Evolutionary conservation across 2,113 vertebrate species (phyloP), one percentile per base, ranked within the genome.

Genomic region (Beaufortia kweichowensis): DNA sequence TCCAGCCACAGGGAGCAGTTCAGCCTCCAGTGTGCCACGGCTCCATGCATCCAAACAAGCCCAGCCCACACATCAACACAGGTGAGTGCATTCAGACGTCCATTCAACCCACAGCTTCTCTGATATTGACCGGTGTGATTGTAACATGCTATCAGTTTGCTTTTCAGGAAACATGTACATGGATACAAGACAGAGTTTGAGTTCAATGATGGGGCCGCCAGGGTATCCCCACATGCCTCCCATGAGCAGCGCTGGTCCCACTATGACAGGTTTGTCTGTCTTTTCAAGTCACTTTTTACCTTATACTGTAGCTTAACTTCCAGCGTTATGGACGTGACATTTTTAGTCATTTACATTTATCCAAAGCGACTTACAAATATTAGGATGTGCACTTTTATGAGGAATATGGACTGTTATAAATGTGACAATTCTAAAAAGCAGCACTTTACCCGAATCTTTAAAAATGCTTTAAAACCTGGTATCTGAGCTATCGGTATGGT

Each of bases 191-290:
- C 94, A 94, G 91, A 94, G 90, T 87, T 89, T 96, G 89, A 90
- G 88, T 70, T 89, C 94, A 48, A 93, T 96, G 92, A 95, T 95
- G 94, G 93, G 93, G 3, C 94, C 95, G 59, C 94, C 95, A 68
- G 93, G 92, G 76, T 96, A 96, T 77, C 90, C 94, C 79, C 94
- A 95, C 82, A 91, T 96, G 88, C 87, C 94, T 77, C 90, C 92
- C 26, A 93, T 96, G 90, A 94, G 87, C 92, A 94, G 84, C 78
- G 85, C 94, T 85, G 94, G 93, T 85, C 90, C 93, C 82, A 87
- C 92, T 3, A 94, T 95, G 88, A 91, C 94, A 91, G 94, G 94
- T 95, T 84, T 79, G 31, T 23, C 17, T 2, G 23, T n/a, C 11
- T 76, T 53, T 53, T 53, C 6, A 46, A 3, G n/a, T n/a, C n/a